Percentiles rank a stretch among this genome's conserved stretches.
Evolutionary conservation across 2,888 invertebrate genomes (phyloP).

Genomic region (Urechis unicinctus): DNA sequence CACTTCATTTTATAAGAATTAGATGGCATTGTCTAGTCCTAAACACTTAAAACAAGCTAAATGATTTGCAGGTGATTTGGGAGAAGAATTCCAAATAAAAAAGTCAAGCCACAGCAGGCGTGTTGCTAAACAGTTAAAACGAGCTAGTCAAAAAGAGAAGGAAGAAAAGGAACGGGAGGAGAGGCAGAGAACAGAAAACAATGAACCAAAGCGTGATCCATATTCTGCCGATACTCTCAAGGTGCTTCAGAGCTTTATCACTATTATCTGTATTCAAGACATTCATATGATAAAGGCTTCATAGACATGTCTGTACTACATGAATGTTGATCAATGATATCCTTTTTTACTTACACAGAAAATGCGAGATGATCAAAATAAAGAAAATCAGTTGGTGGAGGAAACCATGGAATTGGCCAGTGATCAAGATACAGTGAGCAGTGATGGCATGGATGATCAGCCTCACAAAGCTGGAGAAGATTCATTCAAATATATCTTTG

Average conservation of each 20-base stretch:
- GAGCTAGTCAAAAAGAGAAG: constrained; percentile 54
- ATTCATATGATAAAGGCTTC: too few species aligned
- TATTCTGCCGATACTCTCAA: background rate
- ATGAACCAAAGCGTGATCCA: constrained; percentile 1
- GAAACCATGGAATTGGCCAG: constrained; percentile 31
- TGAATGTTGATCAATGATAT: too few species aligned
- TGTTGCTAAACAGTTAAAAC: constrained; percentile 60
- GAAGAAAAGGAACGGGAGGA: constrained; percentile 27
- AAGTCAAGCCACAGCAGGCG: constrained; percentile 87
- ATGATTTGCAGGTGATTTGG: too few species aligned
- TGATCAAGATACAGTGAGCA: constrained; percentile 54
- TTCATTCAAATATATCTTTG: constrained; percentile 71
- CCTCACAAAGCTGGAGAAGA: constrained; percentile 29
- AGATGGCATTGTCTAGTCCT: too few species aligned
- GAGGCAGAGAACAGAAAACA: constrained; percentile 42
- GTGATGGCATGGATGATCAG: constrained; percentile 16
- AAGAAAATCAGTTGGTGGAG: background rate
- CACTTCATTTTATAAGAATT: too few species aligned
- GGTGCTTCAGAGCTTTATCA: too few species aligned
- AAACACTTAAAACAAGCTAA: too few species aligned
- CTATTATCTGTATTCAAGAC: too few species aligned
- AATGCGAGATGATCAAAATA: background rate
- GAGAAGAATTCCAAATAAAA: constrained; percentile 86
- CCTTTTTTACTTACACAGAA: background rate
- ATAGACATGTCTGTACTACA: too few species aligned